phyloP scores from a whole-genome alignment of 2,113 vertebrate species.

The Halcyon malimbica region DNA sequence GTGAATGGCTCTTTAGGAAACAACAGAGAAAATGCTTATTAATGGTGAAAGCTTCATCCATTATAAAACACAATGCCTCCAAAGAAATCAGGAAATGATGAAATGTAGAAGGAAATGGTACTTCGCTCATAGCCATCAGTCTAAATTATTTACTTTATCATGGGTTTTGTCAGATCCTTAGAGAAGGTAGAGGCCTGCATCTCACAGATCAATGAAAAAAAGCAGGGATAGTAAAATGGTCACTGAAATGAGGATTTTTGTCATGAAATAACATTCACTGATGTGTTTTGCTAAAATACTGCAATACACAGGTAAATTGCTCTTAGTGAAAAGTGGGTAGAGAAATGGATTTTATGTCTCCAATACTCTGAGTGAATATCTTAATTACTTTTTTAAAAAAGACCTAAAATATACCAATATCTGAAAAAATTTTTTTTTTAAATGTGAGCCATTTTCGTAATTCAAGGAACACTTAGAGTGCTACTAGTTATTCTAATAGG shows the following conservation, averaged over 20 bases:
- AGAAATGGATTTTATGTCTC: not conserved
- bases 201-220: not conserved
- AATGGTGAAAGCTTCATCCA: constrained; percentile 58
- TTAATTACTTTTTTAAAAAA: not conserved
- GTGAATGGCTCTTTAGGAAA: constrained; percentile 70
- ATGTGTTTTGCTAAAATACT: not conserved
- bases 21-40: constrained; percentile 69
- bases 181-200: not conserved
- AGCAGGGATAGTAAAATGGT: not conserved
- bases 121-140: constrained; percentile 48
- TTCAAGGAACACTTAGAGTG: not conserved
- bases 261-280: not conserved
- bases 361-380: not conserved
- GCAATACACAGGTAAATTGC: not conserved
- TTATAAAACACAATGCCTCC: constrained; percentile 54
- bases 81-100: constrained; percentile 61
- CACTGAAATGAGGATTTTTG: not conserved
- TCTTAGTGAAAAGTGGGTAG: not conserved
- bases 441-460: not conserved
- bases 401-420: not conserved
- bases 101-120: constrained; percentile 60
- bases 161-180: not conserved
- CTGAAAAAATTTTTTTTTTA: not conserved
- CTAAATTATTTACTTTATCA: constrained; percentile 54
- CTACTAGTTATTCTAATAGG: not conserved